Percentiles rank a stretch among this genome's conserved stretches.
phyloP scores from a whole-genome alignment of 2,113 vertebrate species.

The Anolis sagrei region DNA sequence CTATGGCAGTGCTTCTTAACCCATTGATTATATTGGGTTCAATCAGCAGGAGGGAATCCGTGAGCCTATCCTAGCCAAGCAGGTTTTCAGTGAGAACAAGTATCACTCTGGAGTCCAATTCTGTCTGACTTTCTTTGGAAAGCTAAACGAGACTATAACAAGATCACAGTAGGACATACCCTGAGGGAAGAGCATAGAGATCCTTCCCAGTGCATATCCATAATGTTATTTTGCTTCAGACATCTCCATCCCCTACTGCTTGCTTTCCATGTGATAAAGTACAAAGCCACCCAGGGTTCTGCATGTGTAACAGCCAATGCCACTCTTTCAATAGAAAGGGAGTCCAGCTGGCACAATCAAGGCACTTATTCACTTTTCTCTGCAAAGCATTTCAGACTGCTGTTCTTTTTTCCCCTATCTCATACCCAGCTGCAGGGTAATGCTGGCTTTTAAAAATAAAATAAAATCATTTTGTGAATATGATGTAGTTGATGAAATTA shows the following conservation, averaged over 20 bases:
- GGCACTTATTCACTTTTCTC: neutral
- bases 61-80: neutral
- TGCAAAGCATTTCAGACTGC: neutral
- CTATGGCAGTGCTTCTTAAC: neutral
- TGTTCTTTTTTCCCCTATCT: neutral
- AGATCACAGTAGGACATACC: constrained; percentile 42
- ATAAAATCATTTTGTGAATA: constrained; percentile 4
- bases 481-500: neutral
- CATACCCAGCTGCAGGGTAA: neutral
- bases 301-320: neutral
- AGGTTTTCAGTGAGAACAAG: neutral
- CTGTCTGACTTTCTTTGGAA: constrained; percentile 52
- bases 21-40: neutral
- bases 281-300: constrained; percentile 20
- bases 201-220: constrained; percentile 39
- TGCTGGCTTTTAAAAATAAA: neutral
- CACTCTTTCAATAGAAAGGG: constrained; percentile 1
- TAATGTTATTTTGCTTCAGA: constrained; percentile 47
- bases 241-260: constrained; percentile 20
- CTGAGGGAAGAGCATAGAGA: constrained; percentile 39
- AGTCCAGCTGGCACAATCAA: constrained; percentile 38
- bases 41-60: neutral
- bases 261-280: constrained; percentile 13
- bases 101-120: constrained; percentile 34
- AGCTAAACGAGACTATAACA: constrained; percentile 62